Percentiles rank a stretch among this genome's conserved stretches.
phyloP scores from a whole-genome alignment of 2,888 invertebrate species.

The Apamea crenata region DNA sequence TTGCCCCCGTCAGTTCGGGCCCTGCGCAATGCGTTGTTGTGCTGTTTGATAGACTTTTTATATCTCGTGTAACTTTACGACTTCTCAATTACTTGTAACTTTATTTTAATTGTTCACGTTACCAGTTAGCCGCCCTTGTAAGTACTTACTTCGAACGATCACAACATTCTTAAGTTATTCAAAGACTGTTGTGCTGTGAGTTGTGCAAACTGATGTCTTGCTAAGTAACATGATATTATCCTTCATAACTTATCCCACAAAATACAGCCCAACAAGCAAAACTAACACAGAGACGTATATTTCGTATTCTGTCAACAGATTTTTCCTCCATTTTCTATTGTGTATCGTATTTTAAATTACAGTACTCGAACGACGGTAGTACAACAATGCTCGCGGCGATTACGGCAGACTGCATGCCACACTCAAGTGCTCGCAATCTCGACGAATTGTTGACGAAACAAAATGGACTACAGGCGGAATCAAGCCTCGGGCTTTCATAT shows the following conservation, averaged over 20 bases:
- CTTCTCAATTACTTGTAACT: not conserved
- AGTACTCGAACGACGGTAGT: slow-evolving; percentile 46
- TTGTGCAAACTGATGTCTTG: not conserved
- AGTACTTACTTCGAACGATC: too few species aligned
- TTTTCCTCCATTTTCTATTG: slow-evolving; percentile 52
- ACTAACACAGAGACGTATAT: slow-evolving; percentile 5
- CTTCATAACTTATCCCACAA: not conserved
- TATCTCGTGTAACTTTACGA: not conserved
- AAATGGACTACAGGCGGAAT: slow-evolving; percentile 51
- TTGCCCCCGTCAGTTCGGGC: not conserved
- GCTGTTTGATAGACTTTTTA: not conserved
- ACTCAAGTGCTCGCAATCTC: slow-evolving; percentile 68
- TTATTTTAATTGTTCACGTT: too few species aligned
- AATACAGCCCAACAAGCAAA: slow-evolving; percentile 9
- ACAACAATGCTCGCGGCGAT: slow-evolving; percentile 65
- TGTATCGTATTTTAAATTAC: slow-evolving; percentile 57
- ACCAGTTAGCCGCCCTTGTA: too few species aligned
- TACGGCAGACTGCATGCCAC: slow-evolving; percentile 61
- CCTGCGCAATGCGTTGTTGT: not conserved
- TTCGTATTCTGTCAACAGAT: slow-evolving; percentile 19
- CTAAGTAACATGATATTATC: not conserved
- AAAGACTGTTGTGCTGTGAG: too few species aligned
- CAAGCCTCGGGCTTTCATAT: slow-evolving; percentile 63
- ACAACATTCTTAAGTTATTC: not conserved
- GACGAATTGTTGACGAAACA: slow-evolving; percentile 65